Base-by-base conservation (phyloP, 2,888 invertebrate genomes). In the Tuta absoluta region DNA sequence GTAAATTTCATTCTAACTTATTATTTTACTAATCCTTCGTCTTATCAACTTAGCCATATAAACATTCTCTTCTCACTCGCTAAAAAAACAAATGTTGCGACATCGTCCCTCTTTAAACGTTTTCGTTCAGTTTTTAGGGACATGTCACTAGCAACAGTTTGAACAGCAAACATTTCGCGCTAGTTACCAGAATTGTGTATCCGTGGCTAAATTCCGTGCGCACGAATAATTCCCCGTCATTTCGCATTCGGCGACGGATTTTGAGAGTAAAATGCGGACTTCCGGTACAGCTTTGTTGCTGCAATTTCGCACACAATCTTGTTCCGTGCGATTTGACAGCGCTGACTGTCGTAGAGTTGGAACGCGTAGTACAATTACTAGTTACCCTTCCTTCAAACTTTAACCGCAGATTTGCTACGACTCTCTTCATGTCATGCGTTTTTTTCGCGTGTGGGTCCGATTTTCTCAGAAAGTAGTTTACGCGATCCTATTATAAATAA, bases 191-290 rank as follows among this genome's bases (percentile, higher is more conserved):
- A 56, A 56, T 53, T 56, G 56, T 56, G 56, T 56, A n/a, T 56
- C 24, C 33, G 56, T 33, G 33, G 56, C 56, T 56, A 56, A 33
- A 23, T 38, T 61, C 33, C 56, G 56, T 62, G 58, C 64, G 64
- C 64, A 12, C 61, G 61, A 62, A 64, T 64, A 64, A 64, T 57
- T 64, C 64, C 33, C 60, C 23, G 64, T 64, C 64, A 64, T 64
- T 64, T 64, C 45, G 59, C 38, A 61, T 62, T 57, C 48, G 23
- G 53, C 60, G 64, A 56, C 61, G 56, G 56, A 61, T 64, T 64
- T 61, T 7, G 56, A 48, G 60, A 21, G 45, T 62, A 48, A 61
- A 62, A 64, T 61, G 56, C 64, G 53, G 28, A 61, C 61, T 58
- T 62, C 61, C 64, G 51, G 57, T 45, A 61, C 60, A 14, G 57